A percentile compares a stretch with the other conserved stretches of the same genome.
phyloP scores from a whole-genome alignment of 2,113 vertebrate species.

The Oreochromis niloticus region DNA sequence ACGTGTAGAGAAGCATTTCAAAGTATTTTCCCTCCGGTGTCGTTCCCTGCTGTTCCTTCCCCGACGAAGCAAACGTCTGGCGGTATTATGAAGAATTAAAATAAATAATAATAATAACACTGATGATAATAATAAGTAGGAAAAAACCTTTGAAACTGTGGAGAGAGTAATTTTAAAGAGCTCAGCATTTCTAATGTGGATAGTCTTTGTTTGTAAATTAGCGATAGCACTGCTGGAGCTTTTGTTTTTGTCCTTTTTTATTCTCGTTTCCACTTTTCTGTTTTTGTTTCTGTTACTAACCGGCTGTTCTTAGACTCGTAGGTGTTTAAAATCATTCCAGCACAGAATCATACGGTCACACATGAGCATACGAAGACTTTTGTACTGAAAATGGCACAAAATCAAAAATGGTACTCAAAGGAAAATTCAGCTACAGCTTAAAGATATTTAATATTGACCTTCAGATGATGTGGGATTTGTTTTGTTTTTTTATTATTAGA shows the following conservation, averaged over 20 bases:
- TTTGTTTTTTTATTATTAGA: background rate
- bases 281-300: conserved; percentile 65
- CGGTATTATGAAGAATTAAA: conserved; percentile 69
- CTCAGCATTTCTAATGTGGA: conserved; percentile 57
- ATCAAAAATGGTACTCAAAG: conserved; percentile 15
- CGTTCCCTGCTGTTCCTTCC: background rate
- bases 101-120: background rate
- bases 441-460: background rate
- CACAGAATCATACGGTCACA: conserved; percentile 4
- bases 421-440: background rate
- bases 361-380: background rate
- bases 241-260: background rate
- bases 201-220: conserved; percentile 51
- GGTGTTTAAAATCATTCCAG: conserved; percentile 49
- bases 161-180: conserved; percentile 33
- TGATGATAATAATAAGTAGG: background rate
- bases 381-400: background rate
- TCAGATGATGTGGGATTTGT: background rate
- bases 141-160: background rate
- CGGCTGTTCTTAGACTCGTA: conserved; percentile 40
- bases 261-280: background rate
- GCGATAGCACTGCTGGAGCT: conserved; percentile 40
- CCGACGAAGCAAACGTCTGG: conserved; percentile 45
- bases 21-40: background rate
- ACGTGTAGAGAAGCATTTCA: conserved; percentile 78